Conservation (phyloP, 1,140 invertebrate species). For the Drosophila micromelanica region DNA sequence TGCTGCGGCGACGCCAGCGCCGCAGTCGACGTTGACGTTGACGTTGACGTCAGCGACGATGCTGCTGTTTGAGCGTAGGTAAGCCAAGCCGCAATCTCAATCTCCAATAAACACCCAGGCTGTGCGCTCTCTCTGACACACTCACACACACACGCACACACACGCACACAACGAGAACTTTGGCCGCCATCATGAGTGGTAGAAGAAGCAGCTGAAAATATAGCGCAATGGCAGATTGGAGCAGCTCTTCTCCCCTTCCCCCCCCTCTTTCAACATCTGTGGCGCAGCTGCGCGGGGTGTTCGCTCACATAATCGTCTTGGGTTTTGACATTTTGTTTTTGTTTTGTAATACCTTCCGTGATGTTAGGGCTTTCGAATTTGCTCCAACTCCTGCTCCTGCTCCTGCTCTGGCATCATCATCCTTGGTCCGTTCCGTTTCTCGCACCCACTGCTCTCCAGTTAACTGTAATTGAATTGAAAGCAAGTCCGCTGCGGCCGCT, state of each 20-base stretch:
- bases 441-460: slow-evolving; percentile 28
- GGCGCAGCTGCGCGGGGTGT: slow-evolving; percentile 66
- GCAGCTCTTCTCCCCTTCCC: neutral
- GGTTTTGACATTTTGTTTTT: slow-evolving; percentile 84
- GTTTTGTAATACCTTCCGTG: slow-evolving; percentile 83
- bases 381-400: slow-evolving; percentile 7
- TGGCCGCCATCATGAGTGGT: slow-evolving; percentile 73
- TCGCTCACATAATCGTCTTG: slow-evolving; percentile 82
- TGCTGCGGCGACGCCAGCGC: slow-evolving; percentile 61
- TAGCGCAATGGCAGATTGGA: slow-evolving; percentile 29
- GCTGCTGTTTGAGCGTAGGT: slow-evolving; percentile 60
- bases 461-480: slow-evolving; percentile 80
- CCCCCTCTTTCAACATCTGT: slow-evolving; percentile 13
- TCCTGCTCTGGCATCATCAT: neutral
- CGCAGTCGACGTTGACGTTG: slow-evolving; percentile 21
- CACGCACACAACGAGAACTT: slow-evolving; percentile 27
- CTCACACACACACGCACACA: slow-evolving; percentile 38
- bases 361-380: slow-evolving; percentile 71
- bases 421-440: neutral
- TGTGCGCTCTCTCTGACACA: slow-evolving; percentile 61
- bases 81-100: slow-evolving; percentile 83
- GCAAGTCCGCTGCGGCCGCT: slow-evolving; percentile 19
- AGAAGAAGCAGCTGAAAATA: slow-evolving; percentile 12
- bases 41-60: slow-evolving; percentile 15
- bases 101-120: slow-evolving; percentile 83